Base-by-base conservation (phyloP, 2,888 invertebrate genomes). In the Seira musarum region DNA sequence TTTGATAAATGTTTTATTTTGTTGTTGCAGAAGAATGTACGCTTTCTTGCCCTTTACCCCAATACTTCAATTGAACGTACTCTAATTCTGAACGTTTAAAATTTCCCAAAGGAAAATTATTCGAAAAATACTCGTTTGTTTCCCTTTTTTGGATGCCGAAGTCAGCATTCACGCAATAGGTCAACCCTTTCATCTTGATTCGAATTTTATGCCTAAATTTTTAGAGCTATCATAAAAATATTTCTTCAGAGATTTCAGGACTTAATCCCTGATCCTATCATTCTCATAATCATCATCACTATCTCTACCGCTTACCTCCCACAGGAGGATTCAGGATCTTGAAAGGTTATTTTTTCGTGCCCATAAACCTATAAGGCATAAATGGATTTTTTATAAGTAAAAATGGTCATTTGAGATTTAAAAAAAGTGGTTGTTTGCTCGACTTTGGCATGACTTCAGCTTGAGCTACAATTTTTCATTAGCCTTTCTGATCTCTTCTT, bases 371-470 rank as follows among this genome's bases (percentile, higher is more conserved):
- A 53, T 53, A 8, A 53, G 13, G n/a, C 53, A 53, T 53, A 53
- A 53, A 53, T 8, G 53, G 17, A 53, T 53, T 53, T 53, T 53
- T 53, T 53, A 15, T 15, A 8, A 15, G 53, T 17, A 53, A 53
- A 53, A 53, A 53, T 53, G 53, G 53, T 53, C 53, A 53, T 53
- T 53, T 13, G 15, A 53, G 53, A 53, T 53, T n/a, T n/a, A n/a
- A n/a, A 30, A 30, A 30, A 30, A 30, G 30, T 30, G 8, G 30
- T 30, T 30, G 30, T 30, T 30, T 30, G 30, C 30, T 30, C 8
- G 30, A 8, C 30, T 30, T 30, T 30, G 30, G 30, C 30, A 53
- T n/a, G 53, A 3, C 53, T 8, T 30, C 30, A 30, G 53, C 3
- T 53, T 53, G 13, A 53, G 53, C 53, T 13, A 53, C 13, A 15